phyloP scores from a whole-genome alignment of 2,113 vertebrate species.

The Xenopus tropicalis region UCB_Xtro_10.0 CM004443.2:139724501-139725000 shows the following conservation, averaged over 20 bases:
- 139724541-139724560: neutral
- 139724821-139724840: slow-evolving; percentile 81
- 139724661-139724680: slow-evolving; percentile 82
- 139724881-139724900: slow-evolving; percentile 76
- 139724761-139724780: slow-evolving; percentile 75
- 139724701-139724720: slow-evolving; percentile 80
- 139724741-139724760: slow-evolving; percentile 74
- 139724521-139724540: neutral
- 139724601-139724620: slow-evolving; percentile 75
- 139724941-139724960: slow-evolving; percentile 80
- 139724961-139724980: slow-evolving; percentile 60
- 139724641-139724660: slow-evolving; percentile 76
- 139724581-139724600: slow-evolving; percentile 76
- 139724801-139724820: slow-evolving; percentile 84
- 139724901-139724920: slow-evolving; percentile 76
- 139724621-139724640: slow-evolving; percentile 75
- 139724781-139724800: slow-evolving; percentile 86
- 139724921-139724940: slow-evolving; percentile 85
- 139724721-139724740: slow-evolving; percentile 72
- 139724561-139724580: slow-evolving; percentile 50
- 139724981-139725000: slow-evolving; percentile 2
- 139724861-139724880: slow-evolving; percentile 72
- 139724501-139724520: neutral
- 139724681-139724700: slow-evolving; percentile 82
- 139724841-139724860: slow-evolving; percentile 80